Percentiles rank a stretch among this genome's conserved stretches.
phyloP scores from a whole-genome alignment of 2,797 vertebrate genomes.

The Ptychadena robeensis region DNA sequence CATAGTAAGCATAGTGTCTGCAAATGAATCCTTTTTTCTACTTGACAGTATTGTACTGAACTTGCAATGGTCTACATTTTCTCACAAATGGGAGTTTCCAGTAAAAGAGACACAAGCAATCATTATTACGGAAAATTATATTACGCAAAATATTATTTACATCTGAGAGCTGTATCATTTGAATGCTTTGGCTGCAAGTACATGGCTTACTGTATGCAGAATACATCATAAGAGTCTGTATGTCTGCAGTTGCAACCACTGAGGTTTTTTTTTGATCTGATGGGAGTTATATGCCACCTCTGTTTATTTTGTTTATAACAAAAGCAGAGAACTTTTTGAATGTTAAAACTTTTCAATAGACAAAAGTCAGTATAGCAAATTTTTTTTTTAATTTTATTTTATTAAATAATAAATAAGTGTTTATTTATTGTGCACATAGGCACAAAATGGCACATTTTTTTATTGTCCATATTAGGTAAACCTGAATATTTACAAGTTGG shows the following conservation, averaged over 20 bases:
- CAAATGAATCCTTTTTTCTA: not conserved
- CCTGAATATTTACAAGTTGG: not conserved
- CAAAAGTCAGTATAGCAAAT: no score
- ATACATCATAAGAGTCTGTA: conserved; percentile 48
- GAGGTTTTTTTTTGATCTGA: not conserved
- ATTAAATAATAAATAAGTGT: no score
- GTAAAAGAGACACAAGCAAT: conserved; percentile 20
- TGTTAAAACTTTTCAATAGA: no score
- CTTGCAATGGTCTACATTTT: not conserved
- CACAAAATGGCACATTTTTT: not conserved
- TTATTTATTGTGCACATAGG: no score
- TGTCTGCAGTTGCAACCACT: conserved; percentile 1
- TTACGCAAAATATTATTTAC: conserved; percentile 11
- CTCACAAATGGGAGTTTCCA: conserved; percentile 11
- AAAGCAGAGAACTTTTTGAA: no score
- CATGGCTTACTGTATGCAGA: conserved; percentile 44
- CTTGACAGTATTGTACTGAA: not conserved
- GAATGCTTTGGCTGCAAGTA: conserved; percentile 13
- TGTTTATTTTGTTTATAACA: no score
- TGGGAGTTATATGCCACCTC: no score
- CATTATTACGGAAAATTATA: conserved; percentile 23
- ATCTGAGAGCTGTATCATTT: not conserved
- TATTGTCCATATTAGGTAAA: not conserved
- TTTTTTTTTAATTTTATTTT: not conserved
- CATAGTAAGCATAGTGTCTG: not conserved